Conservation (phyloP, 2,888 invertebrate genomes). For the Zele albiditarsus region DNA sequence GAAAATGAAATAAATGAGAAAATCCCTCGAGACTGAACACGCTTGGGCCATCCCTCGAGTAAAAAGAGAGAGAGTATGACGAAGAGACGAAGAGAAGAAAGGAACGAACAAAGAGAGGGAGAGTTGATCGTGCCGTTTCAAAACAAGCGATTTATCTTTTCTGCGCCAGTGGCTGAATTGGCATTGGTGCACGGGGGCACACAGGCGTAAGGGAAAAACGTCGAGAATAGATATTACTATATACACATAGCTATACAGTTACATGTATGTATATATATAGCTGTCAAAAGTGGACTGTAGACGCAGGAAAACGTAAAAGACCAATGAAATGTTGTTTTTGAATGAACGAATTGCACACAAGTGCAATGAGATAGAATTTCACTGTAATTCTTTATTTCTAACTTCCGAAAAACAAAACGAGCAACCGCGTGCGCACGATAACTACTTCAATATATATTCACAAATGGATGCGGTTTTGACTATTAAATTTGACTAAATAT, state of each 20-base stretch:
- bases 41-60: conserved; percentile 15
- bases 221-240: conserved; percentile 60
- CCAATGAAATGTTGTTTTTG: conserved; percentile 14
- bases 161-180: conserved; percentile 64
- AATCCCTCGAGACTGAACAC: conserved; percentile 26
- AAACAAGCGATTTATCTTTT: conserved; percentile 70
- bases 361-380: background rate
- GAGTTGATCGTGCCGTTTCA: conserved; percentile 50
- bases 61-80: background rate
- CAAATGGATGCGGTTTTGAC: too few relatives aligned
- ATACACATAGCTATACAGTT: background rate
- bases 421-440: background rate
- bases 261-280: background rate
- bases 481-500: too few relatives aligned
- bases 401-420: background rate
- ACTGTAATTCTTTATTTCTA: background rate
- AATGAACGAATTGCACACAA: background rate
- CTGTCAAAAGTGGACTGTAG: background rate
- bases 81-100: background rate
- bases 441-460: background rate
- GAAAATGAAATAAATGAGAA: conserved; percentile 13
- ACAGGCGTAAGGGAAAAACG: conserved; percentile 59
- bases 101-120: background rate
- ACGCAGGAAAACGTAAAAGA: conserved; percentile 13
- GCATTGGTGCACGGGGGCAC: conserved; percentile 50